Evolutionary conservation across 2,888 invertebrate genomes (phyloP).

Genomic region (Ormyrus pomaceus): DNA sequence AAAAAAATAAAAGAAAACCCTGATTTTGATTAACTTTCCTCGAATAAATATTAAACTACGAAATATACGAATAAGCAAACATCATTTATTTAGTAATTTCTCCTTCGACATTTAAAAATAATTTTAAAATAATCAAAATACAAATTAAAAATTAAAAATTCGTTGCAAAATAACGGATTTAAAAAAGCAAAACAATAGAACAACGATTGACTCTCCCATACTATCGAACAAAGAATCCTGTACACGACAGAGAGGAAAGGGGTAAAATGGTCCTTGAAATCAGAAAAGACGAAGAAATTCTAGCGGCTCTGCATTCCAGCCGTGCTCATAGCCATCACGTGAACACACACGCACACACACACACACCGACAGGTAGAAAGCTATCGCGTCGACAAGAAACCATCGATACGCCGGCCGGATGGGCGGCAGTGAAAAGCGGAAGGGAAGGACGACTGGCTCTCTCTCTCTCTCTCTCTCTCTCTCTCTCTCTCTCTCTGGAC

Average conservation of each 20-base stretch:
- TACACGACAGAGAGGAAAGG: constrained; percentile 18
- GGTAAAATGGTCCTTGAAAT: constrained; percentile 38
- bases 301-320: constrained; percentile 31
- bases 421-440: not conserved
- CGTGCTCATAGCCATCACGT: not conserved
- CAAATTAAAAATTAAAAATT: too few species aligned
- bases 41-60: too few species aligned
- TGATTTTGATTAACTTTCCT: too few species aligned
- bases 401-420: constrained; percentile 15
- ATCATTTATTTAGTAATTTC: too few species aligned
- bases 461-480: too few species aligned
- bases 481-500: too few species aligned
- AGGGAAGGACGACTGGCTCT: not conserved
- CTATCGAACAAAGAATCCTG: constrained; percentile 41
- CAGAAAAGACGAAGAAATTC: constrained; percentile 44
- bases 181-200: constrained; percentile 11
- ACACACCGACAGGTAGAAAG: constrained; percentile 16
- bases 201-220: constrained; percentile 23
- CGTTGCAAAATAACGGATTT: too few species aligned
- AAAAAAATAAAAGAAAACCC: too few species aligned
- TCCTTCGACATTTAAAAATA: too few species aligned
- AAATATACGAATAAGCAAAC: too few species aligned
- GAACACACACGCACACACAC: not conserved
- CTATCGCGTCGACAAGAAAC: constrained; percentile 32
- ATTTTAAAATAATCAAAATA: too few species aligned